Conservation (phyloP, 2,888 invertebrate species). For the Hyalella azteca region DNA sequence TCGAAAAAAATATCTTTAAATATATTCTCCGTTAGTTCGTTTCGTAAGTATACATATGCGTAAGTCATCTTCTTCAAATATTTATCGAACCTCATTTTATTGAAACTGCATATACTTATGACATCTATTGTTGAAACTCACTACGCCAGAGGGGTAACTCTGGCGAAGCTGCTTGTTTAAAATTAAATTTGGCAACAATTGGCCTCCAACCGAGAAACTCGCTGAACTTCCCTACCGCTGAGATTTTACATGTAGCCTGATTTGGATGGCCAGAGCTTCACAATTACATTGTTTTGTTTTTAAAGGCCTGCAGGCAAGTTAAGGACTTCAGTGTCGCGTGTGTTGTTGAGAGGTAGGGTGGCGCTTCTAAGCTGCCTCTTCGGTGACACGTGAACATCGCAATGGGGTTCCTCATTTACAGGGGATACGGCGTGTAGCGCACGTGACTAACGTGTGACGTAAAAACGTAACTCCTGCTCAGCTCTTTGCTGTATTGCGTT, state of each 20-base stretch:
- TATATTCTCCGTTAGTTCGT: no score
- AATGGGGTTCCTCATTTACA: conserved; percentile 5
- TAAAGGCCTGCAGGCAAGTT: background rate
- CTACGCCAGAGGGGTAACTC: no score
- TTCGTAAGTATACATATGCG: no score
- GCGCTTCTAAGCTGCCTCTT: background rate
- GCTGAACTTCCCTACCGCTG: background rate
- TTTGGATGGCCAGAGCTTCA: background rate
- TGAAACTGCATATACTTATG: no score
- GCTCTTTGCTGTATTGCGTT: no score
- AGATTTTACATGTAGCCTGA: background rate
- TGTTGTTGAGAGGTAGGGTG: background rate
- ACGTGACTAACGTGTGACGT: background rate
- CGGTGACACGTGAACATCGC: background rate
- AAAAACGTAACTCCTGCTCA: background rate
- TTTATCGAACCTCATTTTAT: no score
- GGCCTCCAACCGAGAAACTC: background rate
- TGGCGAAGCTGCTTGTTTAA: background rate
- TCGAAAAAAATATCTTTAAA: no score
- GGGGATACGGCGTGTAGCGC: background rate
- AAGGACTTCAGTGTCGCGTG: background rate
- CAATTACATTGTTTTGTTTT: background rate
- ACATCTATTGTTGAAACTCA: no score
- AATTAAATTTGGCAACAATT: background rate
- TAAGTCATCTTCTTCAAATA: no score